phyloP scores from a whole-genome alignment of 2,113 vertebrate species.

The Tringa solitaria region DNA sequence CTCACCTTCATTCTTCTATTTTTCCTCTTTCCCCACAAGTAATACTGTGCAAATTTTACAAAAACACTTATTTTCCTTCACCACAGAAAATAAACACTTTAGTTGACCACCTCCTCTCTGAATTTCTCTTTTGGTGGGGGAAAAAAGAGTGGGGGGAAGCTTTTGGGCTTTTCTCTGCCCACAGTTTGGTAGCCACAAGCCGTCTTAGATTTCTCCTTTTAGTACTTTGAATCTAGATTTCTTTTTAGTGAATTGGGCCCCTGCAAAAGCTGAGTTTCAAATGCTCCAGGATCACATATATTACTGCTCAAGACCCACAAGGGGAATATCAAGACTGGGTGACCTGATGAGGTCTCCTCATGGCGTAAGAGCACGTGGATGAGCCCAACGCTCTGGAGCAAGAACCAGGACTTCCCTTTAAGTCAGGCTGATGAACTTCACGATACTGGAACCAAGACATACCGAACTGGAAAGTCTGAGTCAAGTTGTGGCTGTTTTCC shows the following conservation, averaged over 20 bases:
- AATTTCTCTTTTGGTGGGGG: background rate
- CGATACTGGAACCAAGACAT: background rate
- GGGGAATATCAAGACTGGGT: background rate
- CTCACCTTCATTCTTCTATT: background rate
- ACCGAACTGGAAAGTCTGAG: slow-evolving; percentile 33
- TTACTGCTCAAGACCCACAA: background rate
- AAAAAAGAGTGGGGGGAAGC: rapidly evolving
- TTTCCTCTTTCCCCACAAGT: background rate
- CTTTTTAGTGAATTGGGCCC: background rate
- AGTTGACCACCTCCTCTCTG: background rate
- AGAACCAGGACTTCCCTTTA: background rate
- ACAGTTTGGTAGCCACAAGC: background rate
- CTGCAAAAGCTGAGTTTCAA: background rate
- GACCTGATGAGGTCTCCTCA: background rate
- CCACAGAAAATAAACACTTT: background rate
- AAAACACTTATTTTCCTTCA: background rate
- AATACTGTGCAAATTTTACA: background rate
- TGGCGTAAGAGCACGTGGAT: rapidly evolving
- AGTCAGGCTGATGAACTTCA: background rate
- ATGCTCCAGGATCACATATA: background rate
- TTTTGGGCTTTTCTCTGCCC: background rate
- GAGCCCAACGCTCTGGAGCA: background rate
- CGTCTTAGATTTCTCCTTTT: background rate
- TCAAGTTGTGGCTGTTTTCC: slow-evolving; percentile 36
- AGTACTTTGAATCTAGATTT: background rate